Conservation (phyloP, 1,140 invertebrate species). For the Drosophila suzukii region DNA sequence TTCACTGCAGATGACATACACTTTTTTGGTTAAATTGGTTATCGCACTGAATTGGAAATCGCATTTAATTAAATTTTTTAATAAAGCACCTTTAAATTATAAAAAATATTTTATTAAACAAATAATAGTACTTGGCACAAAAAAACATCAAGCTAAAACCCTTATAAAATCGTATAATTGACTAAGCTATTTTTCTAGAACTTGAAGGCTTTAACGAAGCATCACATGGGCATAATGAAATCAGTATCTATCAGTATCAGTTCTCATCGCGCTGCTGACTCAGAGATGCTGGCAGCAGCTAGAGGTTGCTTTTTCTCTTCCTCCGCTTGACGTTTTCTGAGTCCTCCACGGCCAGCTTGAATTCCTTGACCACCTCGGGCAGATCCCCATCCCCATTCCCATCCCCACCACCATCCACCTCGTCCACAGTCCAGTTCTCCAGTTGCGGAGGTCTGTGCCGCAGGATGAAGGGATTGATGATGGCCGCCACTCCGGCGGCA, state of each 20-base stretch:
- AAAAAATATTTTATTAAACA: no score
- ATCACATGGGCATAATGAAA: conserved; percentile 32
- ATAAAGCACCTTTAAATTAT: no score
- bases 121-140: no score
- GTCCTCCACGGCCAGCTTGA: conserved; percentile 66
- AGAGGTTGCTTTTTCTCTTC: conserved; percentile 82
- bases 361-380: conserved; percentile 51
- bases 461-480: conserved; percentile 87
- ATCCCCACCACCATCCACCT: not conserved
- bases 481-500: conserved; percentile 86
- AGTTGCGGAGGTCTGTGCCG: conserved; percentile 69
- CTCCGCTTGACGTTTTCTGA: conserved; percentile 73
- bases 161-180: no score
- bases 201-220: conserved; percentile 4
- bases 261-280: conserved; percentile 37
- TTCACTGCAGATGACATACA: not conserved
- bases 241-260: not conserved
- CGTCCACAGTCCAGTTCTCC: conserved; percentile 66
- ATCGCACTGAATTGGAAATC: no score
- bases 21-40: not conserved
- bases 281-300: conserved; percentile 73
- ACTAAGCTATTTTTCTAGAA: not conserved
- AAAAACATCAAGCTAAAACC: not conserved
- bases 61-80: no score
- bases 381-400: conserved; percentile 2